Conservation (phyloP, 2,888 invertebrate genomes). For the Rosalia funebris region DNA sequence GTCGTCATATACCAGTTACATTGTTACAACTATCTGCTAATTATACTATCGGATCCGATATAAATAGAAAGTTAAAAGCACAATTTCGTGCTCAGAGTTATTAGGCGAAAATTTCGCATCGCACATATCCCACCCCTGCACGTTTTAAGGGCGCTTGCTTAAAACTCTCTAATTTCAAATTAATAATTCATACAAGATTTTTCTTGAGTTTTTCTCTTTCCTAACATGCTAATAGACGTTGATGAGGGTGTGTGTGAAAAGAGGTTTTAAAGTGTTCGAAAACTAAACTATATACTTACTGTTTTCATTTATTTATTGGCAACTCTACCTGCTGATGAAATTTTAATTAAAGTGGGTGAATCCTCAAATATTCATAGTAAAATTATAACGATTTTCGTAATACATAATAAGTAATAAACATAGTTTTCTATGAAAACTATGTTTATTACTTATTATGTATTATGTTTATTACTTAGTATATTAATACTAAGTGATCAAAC, state of each 20-base stretch:
- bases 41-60: too few species aligned
- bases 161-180: conserved; percentile 35
- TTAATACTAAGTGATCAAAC: too few species aligned
- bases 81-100: conserved; percentile 3
- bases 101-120: conserved; percentile 3
- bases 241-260: conserved; percentile 47
- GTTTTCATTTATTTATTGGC: conserved; percentile 34
- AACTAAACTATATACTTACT: conserved; percentile 32
- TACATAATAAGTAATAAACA: too few species aligned
- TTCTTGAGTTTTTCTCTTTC: conserved; percentile 47
- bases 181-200: conserved; percentile 45
- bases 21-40: too few species aligned
- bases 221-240: conserved; percentile 47
- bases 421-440: too few species aligned
- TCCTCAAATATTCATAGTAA: too few species aligned
- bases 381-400: too few species aligned
- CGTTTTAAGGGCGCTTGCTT: conserved; percentile 28
- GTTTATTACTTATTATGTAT: too few species aligned
- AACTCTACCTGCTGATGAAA: background rate
- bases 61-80: conserved; percentile 10
- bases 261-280: conserved; percentile 32
- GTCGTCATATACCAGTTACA: too few species aligned
- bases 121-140: conserved; percentile 11
- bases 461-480: too few species aligned
- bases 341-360: too few species aligned